Percentiles rank a stretch among this genome's conserved stretches.
Conservation (phyloP, 2,888 invertebrate species). For the Aquatica leii region DNA sequence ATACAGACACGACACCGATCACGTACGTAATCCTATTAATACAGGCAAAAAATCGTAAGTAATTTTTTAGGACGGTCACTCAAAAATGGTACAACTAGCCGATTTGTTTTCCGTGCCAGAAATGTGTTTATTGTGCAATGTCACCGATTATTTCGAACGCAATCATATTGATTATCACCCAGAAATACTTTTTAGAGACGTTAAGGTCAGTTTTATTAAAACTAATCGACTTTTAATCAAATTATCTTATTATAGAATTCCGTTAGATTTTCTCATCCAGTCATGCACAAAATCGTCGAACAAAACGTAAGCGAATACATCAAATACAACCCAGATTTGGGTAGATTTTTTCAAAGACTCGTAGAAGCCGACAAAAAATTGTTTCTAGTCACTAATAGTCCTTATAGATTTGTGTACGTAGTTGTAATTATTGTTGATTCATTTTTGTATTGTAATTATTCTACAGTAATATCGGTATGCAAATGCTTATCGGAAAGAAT, state of each 20-base stretch:
- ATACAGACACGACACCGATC: conserved; percentile 70
- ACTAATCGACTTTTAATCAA: too few species aligned
- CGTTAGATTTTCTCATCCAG: conserved; percentile 85
- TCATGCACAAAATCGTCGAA: conserved; percentile 90
- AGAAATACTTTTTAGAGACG: conserved; percentile 82
- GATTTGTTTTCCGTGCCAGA: conserved; percentile 97
- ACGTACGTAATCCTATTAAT: conserved; percentile 67
- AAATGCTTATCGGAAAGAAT: conserved; percentile 82
- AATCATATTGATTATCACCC: conserved; percentile 94
- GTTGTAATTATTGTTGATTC: not conserved
- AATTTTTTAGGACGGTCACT: conserved; percentile 64
- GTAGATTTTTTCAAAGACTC: conserved; percentile 79
- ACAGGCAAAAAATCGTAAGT: conserved; percentile 35
- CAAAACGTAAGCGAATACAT: conserved; percentile 83
- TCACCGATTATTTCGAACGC: conserved; percentile 89
- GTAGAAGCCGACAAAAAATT: conserved; percentile 81
- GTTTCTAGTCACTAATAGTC: conserved; percentile 96
- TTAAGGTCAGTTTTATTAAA: conserved; percentile 42
- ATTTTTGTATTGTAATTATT: not conserved
- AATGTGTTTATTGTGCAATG: conserved; percentile 92
- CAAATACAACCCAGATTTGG: conserved; percentile 76
- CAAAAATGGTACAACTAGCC: conserved; percentile 92
- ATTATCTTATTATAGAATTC: conserved; percentile 73
- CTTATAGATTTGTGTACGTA: conserved; percentile 91
- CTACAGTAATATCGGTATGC: conserved; percentile 85